Evolutionary conservation across 2,113 vertebrate genomes (phyloP), one percentile per base, ranked within the genome.

Genomic region (Phaethon lepturus): DNA sequence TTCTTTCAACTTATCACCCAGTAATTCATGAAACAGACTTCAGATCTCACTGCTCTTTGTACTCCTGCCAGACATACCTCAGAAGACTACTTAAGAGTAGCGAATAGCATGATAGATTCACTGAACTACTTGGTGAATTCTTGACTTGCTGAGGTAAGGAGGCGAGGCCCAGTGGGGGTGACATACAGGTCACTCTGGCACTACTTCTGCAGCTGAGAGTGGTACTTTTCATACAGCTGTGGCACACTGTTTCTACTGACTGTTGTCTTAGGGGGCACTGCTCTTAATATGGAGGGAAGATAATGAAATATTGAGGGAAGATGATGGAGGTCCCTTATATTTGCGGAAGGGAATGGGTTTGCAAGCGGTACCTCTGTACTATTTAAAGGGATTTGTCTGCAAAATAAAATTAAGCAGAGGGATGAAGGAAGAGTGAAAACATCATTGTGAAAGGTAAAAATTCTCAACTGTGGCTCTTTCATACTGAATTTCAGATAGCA

Each of bases 1-100:
- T 31, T 93, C 80, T 95, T 96, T 95, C 85, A 93, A 83, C 69
- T 93, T 71, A 29, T 28, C 89, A 84, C 52, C 83, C 50, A 94
- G 89, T 95, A 95, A 94, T 94, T 96, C 88, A 94, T 96, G 59
- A 96, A 88, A 92, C 31, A 63, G 38, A 5, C 91, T 96, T 96
- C 94, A 95, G 91, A 97, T 86, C 91, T 94, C 63, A 44, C 55
- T 74, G 64, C 5, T 83, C 53, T 97, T 93, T 96, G 86, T 96
- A 96, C 82, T 73, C 35, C 58, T 90, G 82, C 90, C 96, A 95
- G 78, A 86, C 45, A 83, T 45, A 92, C 33, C 71, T 93, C 71
- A 68, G 59, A 95, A 90, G 33, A 50, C 62, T 88, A 60, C 59
- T 64, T 68, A 90, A 12, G 67, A 86, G 69, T 35, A 76, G 35